Base-by-base conservation (phyloP, 2,888 invertebrate genomes). In the Peribatodes rhomboidaria region DNA sequence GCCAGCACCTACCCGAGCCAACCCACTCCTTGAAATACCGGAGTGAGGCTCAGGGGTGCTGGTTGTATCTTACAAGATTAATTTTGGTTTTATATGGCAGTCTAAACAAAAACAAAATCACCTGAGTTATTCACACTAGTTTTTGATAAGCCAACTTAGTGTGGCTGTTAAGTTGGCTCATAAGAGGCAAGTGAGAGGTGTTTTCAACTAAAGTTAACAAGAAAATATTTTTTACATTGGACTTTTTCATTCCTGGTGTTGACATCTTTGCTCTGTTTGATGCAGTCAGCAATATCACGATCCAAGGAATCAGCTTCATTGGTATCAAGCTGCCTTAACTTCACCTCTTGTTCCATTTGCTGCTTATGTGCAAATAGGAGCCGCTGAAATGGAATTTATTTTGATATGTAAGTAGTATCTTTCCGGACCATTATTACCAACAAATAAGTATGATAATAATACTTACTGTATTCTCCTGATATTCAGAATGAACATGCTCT, bases 311-410 rank as follows among this genome's bases (percentile, higher is more conserved):
- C 93, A 0, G 88, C 90, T 78, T 87, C 93, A 77, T 80, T 94
- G 72, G 79, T 86, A 18, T 87, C 89, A 66, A 89, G 77, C 80
- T 89, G 94, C 69, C 87, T 95, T 85, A 88, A 90, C 82, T 96
- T 95, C 52, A 95, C 94, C 84, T 97, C 96, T 53, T 94, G 94
- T 66, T 96, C 95, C 63, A 96, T 83, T 81, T 97, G 96, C 60
- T 95, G 94, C 69, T 95, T 95, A 72, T 96, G 95, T 0, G 96
- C 95, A 55, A 94, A 94, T 50, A 97, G 86, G 9, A 96, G 88
- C 76, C 95, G 95, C 94, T 96, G 87, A 31, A 53, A 71, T 41
- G 47, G 18, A 39, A 54, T 9, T 14, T 8, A 27, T 27, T 4
- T 27, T 27, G 27, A 4, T n/a, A n/a, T n/a, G n/a, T n/a, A n/a